Percentiles rank a stretch among this genome's conserved stretches.
Evolutionary conservation across 2,888 invertebrate species (phyloP).

Genomic region (Chironomus riparius): DNA sequence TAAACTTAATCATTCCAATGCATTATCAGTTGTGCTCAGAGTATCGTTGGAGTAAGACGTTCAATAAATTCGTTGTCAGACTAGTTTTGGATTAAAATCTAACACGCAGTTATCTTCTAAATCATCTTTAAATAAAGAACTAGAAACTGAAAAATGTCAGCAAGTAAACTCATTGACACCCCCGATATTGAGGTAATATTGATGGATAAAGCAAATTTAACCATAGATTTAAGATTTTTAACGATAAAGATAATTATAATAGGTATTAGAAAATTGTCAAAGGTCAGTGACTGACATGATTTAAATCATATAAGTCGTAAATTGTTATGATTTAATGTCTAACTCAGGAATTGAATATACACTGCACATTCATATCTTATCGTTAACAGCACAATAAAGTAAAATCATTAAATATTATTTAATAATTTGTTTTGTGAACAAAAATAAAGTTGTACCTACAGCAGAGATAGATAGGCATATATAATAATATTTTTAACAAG

Average conservation of each 20-base stretch:
- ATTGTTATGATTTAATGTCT: not conserved
- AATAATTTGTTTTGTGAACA: not conserved
- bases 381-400: not conserved
- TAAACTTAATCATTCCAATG: no score
- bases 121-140: not conserved
- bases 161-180: not conserved
- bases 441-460: not conserved
- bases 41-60: not conserved
- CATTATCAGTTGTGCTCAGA: not conserved
- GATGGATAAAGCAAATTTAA: no score
- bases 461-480: not conserved
- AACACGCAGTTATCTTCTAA: not conserved
- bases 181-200: slow-evolving; percentile 20
- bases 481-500: not conserved
- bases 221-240: not conserved
- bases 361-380: not conserved
- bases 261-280: not conserved
- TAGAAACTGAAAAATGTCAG: not conserved
- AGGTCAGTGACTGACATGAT: not conserved
- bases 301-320: not conserved
- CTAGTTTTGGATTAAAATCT: not conserved
- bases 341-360: not conserved
- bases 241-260: not conserved
- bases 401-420: not conserved
- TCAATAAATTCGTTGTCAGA: not conserved